Conservation (phyloP, 2,113 vertebrate species). For the Dipodomys spectabilis region DNA sequence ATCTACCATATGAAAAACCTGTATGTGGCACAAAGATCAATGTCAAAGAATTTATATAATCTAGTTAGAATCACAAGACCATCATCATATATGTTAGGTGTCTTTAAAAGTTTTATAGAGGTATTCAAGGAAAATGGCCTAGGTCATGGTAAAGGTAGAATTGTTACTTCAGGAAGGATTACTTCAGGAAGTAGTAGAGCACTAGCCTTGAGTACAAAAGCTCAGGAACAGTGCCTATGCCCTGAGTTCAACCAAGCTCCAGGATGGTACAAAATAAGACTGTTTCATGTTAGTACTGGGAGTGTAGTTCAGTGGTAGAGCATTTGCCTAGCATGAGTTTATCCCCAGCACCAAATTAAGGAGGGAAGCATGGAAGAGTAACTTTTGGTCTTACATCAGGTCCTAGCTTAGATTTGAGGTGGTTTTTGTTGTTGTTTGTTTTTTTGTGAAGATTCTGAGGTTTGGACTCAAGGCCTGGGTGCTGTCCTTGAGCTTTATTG, state of each 20-base stretch:
- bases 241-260: too few relatives aligned
- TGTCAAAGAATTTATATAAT: background rate
- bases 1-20: background rate
- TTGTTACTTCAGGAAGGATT: background rate
- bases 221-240: too few relatives aligned
- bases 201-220: too few relatives aligned
- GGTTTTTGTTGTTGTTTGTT: too few relatives aligned
- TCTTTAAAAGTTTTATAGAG: background rate
- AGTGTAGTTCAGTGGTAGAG: background rate
- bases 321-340: background rate
- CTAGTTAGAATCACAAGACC: background rate
- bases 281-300: background rate
- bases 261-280: background rate
- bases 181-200: background rate
- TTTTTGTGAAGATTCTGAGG: too few relatives aligned
- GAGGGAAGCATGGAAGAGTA: too few relatives aligned
- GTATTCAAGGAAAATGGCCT: background rate
- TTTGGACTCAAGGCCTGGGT: too few relatives aligned
- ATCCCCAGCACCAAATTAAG: too few relatives aligned
- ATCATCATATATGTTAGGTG: background rate
- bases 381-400: conserved; percentile 18
- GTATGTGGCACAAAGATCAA: background rate
- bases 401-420: background rate
- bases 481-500: too few relatives aligned
- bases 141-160: background rate